phyloP scores from a whole-genome alignment of 2,888 invertebrate genomes.

The Pseudococcus jackbeardsleyi region DNA sequence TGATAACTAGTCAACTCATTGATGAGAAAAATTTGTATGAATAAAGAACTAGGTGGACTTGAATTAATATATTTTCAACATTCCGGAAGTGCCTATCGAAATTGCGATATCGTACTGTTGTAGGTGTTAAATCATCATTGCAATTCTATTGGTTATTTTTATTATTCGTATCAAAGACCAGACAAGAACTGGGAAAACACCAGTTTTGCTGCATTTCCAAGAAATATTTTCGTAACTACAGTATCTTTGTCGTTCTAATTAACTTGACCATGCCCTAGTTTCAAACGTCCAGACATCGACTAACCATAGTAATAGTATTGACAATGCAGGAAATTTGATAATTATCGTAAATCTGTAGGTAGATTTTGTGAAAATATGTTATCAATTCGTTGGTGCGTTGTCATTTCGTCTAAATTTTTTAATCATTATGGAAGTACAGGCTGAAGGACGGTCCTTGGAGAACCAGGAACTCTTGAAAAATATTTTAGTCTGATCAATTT shows the following conservation, averaged over 20 bases:
- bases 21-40: constrained; percentile 7
- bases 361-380: background rate
- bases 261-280: constrained; percentile 29
- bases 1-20: background rate
- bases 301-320: background rate
- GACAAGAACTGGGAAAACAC: background rate
- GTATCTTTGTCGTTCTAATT: background rate
- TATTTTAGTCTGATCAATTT: too few species aligned
- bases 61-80: constrained; percentile 7
- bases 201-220: background rate
- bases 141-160: constrained; percentile 30
- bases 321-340: constrained; percentile 15
- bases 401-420: too few species aligned
- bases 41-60: background rate
- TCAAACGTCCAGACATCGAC: background rate
- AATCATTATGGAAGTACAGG: background rate
- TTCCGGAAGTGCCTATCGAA: constrained; percentile 31
- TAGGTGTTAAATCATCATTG: background rate
- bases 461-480: too few species aligned
- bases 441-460: too few species aligned
- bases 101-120: constrained; percentile 16
- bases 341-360: background rate
- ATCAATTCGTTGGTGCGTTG: background rate
- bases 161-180: background rate
- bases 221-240: constrained; percentile 23